These are phyloP conservation scores for Musca vetustissima DNA, from an alignment of 1,140 invertebrate genomes.

Conservation along the genomic window DNA sequence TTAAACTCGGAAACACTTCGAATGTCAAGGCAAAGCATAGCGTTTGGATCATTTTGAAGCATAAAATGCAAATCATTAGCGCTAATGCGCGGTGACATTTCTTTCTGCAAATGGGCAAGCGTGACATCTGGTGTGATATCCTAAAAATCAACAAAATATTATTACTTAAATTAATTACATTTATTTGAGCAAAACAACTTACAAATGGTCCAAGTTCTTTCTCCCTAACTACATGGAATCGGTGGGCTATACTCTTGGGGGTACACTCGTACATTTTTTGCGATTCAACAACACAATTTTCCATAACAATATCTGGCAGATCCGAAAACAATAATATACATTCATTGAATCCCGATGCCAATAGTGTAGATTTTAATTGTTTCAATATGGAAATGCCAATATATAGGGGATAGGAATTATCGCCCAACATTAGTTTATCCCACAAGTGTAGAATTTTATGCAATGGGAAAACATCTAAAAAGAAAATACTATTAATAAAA, in stretches of 20 bases:
- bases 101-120: slow-evolving; percentile 67
- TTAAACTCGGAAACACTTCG: slow-evolving; percentile 72
- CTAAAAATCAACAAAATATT: slow-evolving; percentile 57
- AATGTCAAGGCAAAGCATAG: slow-evolving; percentile 77
- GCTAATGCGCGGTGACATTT: slow-evolving; percentile 81
- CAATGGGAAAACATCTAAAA: slow-evolving; percentile 90
- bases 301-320: slow-evolving; percentile 96
- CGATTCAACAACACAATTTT: slow-evolving; percentile 87
- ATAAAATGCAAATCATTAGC: slow-evolving; percentile 80
- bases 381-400: slow-evolving; percentile 92
- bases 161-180: neutral
- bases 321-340: slow-evolving; percentile 97
- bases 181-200: slow-evolving; percentile 54
- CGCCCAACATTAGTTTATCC: slow-evolving; percentile 93
- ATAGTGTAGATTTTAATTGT: slow-evolving; percentile 80
- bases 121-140: slow-evolving; percentile 65
- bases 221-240: slow-evolving; percentile 59
- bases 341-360: slow-evolving; percentile 93
- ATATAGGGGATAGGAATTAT: slow-evolving; percentile 91
- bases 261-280: slow-evolving; percentile 83
- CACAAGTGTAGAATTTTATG: slow-evolving; percentile 98
- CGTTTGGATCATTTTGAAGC: slow-evolving; percentile 64
- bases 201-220: slow-evolving; percentile 52
- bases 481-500: too few species aligned
- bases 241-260: slow-evolving; percentile 83